phyloP scores from a whole-genome alignment of 2,113 vertebrate species.

The Epinephelus cyanopodus region DNA sequence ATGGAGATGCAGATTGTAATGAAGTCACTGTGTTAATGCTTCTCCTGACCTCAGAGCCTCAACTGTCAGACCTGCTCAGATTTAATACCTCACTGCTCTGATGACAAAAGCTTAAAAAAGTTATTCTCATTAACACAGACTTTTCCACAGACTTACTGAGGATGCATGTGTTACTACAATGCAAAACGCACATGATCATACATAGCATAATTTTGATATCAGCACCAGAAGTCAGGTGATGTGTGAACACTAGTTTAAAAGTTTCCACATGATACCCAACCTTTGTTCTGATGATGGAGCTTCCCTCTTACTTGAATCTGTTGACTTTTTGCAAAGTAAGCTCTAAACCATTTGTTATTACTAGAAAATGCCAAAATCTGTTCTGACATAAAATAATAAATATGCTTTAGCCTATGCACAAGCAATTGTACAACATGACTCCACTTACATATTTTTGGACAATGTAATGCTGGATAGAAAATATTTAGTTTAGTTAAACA shows the following conservation, averaged over 20 bases:
- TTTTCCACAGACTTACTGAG: constrained; percentile 10
- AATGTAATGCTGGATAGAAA: too few species aligned
- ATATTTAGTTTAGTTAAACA: neutral
- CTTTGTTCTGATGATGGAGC: neutral
- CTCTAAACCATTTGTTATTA: too few species aligned
- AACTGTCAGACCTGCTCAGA: constrained; percentile 36
- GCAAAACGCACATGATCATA: neutral
- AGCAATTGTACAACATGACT: too few species aligned
- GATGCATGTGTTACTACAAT: neutral
- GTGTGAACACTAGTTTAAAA: neutral
- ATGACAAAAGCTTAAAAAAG: constrained; percentile 5
- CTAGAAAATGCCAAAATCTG: too few species aligned
- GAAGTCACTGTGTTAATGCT: constrained; percentile 58
- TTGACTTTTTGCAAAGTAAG: too few species aligned
- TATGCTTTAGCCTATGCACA: too few species aligned
- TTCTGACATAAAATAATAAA: too few species aligned
- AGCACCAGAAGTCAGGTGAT: neutral
- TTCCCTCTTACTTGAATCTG: neutral
- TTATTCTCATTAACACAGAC: neutral
- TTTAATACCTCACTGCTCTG: constrained; percentile 35
- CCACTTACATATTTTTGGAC: too few species aligned
- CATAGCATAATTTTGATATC: neutral
- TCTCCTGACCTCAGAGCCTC: constrained; percentile 27
- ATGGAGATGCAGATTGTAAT: constrained; percentile 59
- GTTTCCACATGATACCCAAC: neutral